Evolutionary conservation across 2,888 invertebrate species (phyloP).

Genomic region (Leptopterna dolabrata): DNA sequence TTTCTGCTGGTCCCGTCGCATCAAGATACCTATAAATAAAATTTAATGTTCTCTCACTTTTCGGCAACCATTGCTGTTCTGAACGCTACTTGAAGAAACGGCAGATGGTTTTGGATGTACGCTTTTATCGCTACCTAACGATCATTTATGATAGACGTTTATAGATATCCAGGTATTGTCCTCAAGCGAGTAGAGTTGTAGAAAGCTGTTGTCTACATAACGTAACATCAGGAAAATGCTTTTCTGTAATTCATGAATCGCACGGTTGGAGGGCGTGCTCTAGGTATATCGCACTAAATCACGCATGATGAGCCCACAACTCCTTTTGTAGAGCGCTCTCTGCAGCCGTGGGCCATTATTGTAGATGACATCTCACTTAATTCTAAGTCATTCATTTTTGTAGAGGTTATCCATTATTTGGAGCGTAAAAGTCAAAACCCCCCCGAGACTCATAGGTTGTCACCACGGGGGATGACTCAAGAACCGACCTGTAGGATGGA

Average conservation of each 20-base stretch:
- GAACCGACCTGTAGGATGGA: not conserved
- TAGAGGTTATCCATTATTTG: slow-evolving; percentile 25
- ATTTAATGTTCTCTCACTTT: too few species aligned
- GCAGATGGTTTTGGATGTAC: too few species aligned
- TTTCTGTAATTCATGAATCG: slow-evolving; percentile 19
- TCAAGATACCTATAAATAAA: too few species aligned
- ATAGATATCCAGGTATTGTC: not conserved
- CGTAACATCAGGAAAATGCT: slow-evolving; percentile 29
- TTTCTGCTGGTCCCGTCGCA: too few species aligned
- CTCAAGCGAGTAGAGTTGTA: not conserved
- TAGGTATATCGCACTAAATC: slow-evolving; percentile 20
- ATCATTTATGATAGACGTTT: not conserved
- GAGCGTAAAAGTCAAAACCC: slow-evolving; percentile 32
- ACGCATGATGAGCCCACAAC: slow-evolving; percentile 3
- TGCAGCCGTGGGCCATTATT: not conserved
- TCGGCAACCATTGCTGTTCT: too few species aligned
- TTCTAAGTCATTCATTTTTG: slow-evolving; percentile 19
- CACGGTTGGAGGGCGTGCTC: slow-evolving; percentile 26
- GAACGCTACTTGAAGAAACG: too few species aligned
- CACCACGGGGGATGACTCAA: not conserved
- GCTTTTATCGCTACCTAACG: not conserved
- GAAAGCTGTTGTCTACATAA: not conserved
- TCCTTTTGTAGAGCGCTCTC: not conserved
- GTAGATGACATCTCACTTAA: slow-evolving; percentile 14
- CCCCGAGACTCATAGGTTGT: not conserved